Evolutionary conservation across 2,113 vertebrate species (phyloP).

Genomic region (Lontra canadensis): DNA sequence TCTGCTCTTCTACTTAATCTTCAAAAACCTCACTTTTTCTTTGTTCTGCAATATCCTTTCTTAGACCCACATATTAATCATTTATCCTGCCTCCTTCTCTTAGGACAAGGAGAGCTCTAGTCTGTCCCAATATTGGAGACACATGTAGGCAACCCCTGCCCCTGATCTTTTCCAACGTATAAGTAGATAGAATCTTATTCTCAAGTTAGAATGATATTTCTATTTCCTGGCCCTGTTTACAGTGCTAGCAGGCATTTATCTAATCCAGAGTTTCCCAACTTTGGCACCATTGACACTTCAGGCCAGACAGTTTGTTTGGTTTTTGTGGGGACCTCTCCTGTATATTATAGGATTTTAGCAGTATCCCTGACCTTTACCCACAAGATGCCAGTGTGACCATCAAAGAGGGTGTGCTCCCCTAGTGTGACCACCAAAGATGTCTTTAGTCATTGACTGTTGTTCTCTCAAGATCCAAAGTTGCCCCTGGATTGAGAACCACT

Average conservation of each 20-base stretch:
- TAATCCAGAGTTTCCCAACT: background rate
- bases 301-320: background rate
- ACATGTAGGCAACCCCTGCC: background rate
- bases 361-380: background rate
- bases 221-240: background rate
- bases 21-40: background rate
- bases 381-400: background rate
- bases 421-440: background rate
- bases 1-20: background rate
- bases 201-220: background rate
- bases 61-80: background rate
- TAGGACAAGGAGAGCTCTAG: background rate
- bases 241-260: background rate
- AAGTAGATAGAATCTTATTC: background rate
- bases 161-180: background rate
- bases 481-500: background rate
- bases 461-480: background rate
- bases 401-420: background rate
- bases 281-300: background rate
- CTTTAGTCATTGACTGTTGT: background rate
- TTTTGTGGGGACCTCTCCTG: background rate
- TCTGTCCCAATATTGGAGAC: background rate
- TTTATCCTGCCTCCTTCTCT: background rate
- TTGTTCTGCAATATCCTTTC: background rate
- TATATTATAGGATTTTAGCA: background rate